Percentiles rank a stretch among this genome's conserved stretches.
phyloP scores from a whole-genome alignment of 2,113 vertebrate species.

The Perca fluviatilis region DNA sequence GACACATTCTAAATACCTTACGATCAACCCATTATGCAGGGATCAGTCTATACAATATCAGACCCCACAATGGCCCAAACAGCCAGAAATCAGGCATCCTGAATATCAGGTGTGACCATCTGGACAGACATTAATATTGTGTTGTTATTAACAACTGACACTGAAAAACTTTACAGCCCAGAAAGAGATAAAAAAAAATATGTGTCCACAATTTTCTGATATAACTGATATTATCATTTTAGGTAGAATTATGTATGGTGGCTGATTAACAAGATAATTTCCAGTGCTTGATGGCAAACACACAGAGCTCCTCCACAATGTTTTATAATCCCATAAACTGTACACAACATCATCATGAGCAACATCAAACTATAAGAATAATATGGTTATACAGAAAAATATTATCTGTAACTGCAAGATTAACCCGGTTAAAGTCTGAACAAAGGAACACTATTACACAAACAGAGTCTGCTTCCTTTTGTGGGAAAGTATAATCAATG shows the following conservation, averaged over 20 bases:
- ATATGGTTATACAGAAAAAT: not conserved
- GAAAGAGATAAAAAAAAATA: not conserved
- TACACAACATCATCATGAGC: not conserved
- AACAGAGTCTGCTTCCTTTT: constrained; percentile 56
- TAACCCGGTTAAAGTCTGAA: not conserved
- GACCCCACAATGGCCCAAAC: not conserved
- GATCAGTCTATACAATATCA: not conserved
- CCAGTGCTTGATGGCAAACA: constrained; percentile 1
- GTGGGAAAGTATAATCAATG: constrained; percentile 38
- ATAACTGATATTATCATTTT: not conserved
- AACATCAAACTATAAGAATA: not conserved
- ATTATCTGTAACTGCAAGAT: not conserved
- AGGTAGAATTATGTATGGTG: not conserved
- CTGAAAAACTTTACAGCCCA: not conserved
- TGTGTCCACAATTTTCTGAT: not conserved
- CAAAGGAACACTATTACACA: constrained; percentile 56
- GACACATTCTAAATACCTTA: not conserved
- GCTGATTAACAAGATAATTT: not conserved
- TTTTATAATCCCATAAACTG: not conserved
- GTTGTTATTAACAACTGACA: not conserved
- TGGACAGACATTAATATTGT: not conserved
- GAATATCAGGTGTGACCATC: not conserved
- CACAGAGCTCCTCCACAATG: not conserved
- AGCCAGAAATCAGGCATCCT: not conserved
- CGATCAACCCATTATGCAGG: not conserved